Conservation (phyloP, 2,888 invertebrate genomes). For the Adela reaumurella region DNA sequence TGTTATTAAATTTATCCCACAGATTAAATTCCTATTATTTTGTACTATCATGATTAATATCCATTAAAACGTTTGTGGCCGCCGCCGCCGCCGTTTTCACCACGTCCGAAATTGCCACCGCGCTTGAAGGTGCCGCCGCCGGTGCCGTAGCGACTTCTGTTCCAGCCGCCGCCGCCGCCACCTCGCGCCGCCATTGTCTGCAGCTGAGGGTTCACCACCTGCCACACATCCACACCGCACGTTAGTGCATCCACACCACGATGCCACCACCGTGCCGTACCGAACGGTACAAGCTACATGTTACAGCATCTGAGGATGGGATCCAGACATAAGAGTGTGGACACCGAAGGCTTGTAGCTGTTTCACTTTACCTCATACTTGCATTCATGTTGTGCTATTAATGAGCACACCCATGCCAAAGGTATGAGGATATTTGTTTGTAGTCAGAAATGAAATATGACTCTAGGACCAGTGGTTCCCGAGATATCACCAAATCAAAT, state of each 20-base stretch:
- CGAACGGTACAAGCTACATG: constrained; percentile 28
- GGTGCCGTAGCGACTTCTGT: constrained; percentile 46
- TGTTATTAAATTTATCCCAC: background rate
- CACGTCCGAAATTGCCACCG: constrained; percentile 38
- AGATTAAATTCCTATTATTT: background rate
- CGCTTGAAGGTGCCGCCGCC: constrained; percentile 49
- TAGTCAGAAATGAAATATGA: background rate
- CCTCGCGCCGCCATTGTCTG: constrained; percentile 72
- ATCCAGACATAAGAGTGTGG: constrained; percentile 67
- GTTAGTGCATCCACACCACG: too few relatives aligned
- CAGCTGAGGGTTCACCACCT: constrained; percentile 82
- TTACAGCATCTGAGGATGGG: constrained; percentile 71
- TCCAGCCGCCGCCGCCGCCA: constrained; percentile 59
- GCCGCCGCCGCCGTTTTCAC: constrained; percentile 26
- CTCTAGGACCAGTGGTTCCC: too few relatives aligned
- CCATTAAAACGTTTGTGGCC: constrained; percentile 45
- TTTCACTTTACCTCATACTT: constrained; percentile 65
- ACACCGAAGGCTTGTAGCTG: constrained; percentile 79
- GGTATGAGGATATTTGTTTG: constrained; percentile 61
- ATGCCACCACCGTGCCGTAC: too few relatives aligned
- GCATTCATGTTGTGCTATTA: constrained; percentile 70
- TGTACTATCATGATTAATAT: constrained; percentile 23
- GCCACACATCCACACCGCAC: constrained; percentile 19
- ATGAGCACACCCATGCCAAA: constrained; percentile 72
- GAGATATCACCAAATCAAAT: too few relatives aligned